These are phyloP conservation scores for Enteromius anoplus DNA, from an alignment of 2,797 vertebrate species.

Conservation along the genomic window DNA sequence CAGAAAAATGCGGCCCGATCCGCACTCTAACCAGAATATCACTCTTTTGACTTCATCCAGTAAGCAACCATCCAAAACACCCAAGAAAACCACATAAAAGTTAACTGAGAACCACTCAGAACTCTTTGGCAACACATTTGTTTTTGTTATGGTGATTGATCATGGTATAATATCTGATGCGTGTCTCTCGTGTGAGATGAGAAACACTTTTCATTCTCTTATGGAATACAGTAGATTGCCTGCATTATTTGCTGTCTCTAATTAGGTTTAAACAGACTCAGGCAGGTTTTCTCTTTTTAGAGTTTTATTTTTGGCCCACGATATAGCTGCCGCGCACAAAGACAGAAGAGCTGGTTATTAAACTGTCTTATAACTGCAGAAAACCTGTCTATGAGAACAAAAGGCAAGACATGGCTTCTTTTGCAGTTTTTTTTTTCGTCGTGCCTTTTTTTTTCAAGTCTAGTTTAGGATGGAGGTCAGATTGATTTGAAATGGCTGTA, in stretches of 20 bases:
- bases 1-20: no score
- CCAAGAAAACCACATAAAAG: neutral
- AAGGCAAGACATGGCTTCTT: neutral
- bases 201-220: slow-evolving; percentile 36
- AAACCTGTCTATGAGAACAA: neutral
- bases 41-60: neutral
- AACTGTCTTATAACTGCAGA: slow-evolving; percentile 8
- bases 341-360: slow-evolving; percentile 20
- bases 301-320: slow-evolving; percentile 25
- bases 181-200: slow-evolving; percentile 29
- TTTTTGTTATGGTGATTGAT: slow-evolving; percentile 31
- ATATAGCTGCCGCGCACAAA: slow-evolving; percentile 5
- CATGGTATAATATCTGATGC: slow-evolving; percentile 11
- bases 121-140: slow-evolving; percentile 25
- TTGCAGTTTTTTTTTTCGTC: neutral
- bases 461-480: neutral
- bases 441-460: neutral
- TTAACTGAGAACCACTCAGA: neutral
- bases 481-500: slow-evolving; percentile 28
- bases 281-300: slow-evolving; percentile 27
- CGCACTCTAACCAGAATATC: neutral
- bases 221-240: slow-evolving; percentile 37
- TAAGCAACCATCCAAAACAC: neutral
- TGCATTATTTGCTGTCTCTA: slow-evolving; percentile 42
- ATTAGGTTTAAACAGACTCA: slow-evolving; percentile 38